A percentile compares a stretch with the other conserved stretches of the same genome.
These are phyloP conservation scores for Erannis defoliaria DNA, from an alignment of 2,888 invertebrate genomes.

Conservation along the genomic window DNA sequence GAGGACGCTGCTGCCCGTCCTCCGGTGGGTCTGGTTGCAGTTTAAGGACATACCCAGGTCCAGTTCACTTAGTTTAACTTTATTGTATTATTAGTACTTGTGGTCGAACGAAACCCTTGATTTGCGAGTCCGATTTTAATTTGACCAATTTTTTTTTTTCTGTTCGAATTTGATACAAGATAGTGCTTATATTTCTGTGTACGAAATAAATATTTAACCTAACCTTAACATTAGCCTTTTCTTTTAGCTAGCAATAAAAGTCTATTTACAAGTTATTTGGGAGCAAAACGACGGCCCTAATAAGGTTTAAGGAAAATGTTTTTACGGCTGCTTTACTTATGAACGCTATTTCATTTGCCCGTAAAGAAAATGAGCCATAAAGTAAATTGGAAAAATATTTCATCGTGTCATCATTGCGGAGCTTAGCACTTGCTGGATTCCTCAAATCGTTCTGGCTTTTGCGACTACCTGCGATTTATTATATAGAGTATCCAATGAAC, in stretches of 20 bases:
- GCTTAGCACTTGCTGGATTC: slow-evolving; percentile 36
- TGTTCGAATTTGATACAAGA: neutral
- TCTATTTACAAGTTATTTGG: slow-evolving; percentile 29
- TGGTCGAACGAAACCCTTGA: too few relatives aligned
- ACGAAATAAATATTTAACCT: neutral
- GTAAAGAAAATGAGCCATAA: slow-evolving; percentile 43
- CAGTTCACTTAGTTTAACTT: too few relatives aligned
- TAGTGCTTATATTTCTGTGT: neutral
- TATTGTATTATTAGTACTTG: too few relatives aligned
- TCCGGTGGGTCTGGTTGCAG: too few relatives aligned
- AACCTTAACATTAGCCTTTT: neutral
- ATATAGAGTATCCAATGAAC: neutral
- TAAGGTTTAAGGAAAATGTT: slow-evolving; percentile 37
- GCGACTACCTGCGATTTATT: slow-evolving; percentile 2
- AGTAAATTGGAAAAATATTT: slow-evolving; percentile 41
- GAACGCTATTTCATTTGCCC: slow-evolving; percentile 41
- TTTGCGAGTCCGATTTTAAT: too few relatives aligned
- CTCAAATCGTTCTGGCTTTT: slow-evolving; percentile 22
- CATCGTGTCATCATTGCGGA: slow-evolving; percentile 32
- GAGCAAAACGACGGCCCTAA: slow-evolving; percentile 29
- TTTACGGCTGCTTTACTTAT: slow-evolving; percentile 41
- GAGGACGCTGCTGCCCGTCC: too few relatives aligned
- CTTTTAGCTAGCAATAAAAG: slow-evolving; percentile 22
- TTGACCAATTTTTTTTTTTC: too few relatives aligned
- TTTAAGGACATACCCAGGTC: too few relatives aligned